These are phyloP conservation scores for Sturnira hondurensis DNA, from an alignment of 2,113 vertebrate species.

Conservation along the genomic window DNA sequence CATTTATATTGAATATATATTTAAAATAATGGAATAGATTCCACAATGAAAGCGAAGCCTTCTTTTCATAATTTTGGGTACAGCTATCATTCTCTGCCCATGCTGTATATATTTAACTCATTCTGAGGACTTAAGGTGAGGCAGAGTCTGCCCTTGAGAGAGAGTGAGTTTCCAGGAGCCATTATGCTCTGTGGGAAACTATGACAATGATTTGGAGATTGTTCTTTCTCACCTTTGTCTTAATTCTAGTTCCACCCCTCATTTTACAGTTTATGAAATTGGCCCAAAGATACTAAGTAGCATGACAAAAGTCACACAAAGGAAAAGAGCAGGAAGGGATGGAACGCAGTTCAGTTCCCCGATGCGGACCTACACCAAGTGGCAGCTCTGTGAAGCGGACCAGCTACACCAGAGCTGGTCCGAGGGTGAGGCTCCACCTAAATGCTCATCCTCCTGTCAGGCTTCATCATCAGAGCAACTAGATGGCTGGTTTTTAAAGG, in stretches of 20 bases:
- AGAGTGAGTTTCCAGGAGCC: background rate
- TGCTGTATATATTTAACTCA: background rate
- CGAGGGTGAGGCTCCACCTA: background rate
- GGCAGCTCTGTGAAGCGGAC: background rate
- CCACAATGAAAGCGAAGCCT: background rate
- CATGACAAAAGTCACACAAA: background rate
- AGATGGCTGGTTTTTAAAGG: background rate
- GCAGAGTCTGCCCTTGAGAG: no score
- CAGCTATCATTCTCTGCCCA: background rate
- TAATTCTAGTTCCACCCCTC: background rate
- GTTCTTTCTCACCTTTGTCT: background rate
- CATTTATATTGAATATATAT: slow-evolving; percentile 16
- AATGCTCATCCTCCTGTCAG: background rate
- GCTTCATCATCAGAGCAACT: background rate
- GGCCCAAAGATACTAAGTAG: background rate
- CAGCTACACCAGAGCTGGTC: background rate
- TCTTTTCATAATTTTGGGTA: background rate
- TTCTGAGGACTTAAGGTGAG: background rate
- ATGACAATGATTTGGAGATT: background rate
- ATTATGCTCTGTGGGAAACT: background rate
- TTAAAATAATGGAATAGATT: background rate
- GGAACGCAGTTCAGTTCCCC: background rate
- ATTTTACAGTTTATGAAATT: background rate
- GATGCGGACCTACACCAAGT: background rate
- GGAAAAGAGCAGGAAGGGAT: background rate